phyloP scores from a whole-genome alignment of 2,797 vertebrate species.

The Botia kubotai region DNA sequence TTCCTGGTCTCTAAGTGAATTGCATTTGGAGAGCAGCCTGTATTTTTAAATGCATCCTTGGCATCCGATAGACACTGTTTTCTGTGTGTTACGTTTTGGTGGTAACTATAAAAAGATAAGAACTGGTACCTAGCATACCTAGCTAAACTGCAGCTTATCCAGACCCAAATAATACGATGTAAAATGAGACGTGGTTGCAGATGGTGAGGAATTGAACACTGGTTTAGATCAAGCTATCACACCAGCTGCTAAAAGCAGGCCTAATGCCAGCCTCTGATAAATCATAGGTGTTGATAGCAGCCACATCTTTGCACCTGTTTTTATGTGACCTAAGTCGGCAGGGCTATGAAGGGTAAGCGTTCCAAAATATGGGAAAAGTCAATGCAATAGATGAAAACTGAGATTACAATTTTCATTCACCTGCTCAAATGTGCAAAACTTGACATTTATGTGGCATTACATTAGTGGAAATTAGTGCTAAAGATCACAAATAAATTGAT shows the following conservation, averaged over 20 bases:
- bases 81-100: too few species aligned
- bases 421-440: slow-evolving; percentile 49
- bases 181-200: too few species aligned
- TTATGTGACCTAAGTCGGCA: slow-evolving; percentile 43
- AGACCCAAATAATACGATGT: neutral
- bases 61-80: too few species aligned
- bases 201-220: neutral
- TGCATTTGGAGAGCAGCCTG: too few species aligned
- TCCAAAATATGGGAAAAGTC: slow-evolving; percentile 24
- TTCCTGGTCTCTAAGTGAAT: too few species aligned
- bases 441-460: slow-evolving; percentile 52
- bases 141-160: neutral
- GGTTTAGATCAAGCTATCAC: neutral
- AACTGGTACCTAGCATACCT: too few species aligned
- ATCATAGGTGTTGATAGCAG: neutral
- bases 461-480: slow-evolving; percentile 50
- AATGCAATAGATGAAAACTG: slow-evolving; percentile 40
- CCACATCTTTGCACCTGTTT: too few species aligned
- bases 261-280: slow-evolving; percentile 60
- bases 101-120: too few species aligned
- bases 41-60: too few species aligned
- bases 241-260: neutral
- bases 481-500: slow-evolving; percentile 49
- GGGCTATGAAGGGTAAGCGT: slow-evolving; percentile 47
- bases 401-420: slow-evolving; percentile 37